These are phyloP conservation scores for Mungos mungo DNA, from an alignment of 2,113 vertebrate species.

Conservation along the genomic window DNA sequence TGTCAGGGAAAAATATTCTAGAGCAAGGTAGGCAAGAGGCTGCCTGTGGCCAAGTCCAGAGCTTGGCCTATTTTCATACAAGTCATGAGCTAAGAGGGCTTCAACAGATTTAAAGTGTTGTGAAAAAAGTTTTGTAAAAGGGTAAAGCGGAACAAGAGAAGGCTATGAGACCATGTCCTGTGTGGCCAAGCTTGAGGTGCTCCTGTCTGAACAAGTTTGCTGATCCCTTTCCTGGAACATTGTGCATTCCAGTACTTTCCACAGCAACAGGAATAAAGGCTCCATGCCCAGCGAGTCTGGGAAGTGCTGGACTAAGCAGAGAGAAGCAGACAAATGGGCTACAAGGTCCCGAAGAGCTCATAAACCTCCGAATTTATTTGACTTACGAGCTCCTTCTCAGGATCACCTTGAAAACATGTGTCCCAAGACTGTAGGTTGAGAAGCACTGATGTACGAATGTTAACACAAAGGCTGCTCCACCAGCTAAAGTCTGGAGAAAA, in stretches of 20 bases:
- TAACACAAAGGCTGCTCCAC: not conserved
- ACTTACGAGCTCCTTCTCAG: too few relatives aligned
- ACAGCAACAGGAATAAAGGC: accelerated
- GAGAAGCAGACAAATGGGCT: accelerated
- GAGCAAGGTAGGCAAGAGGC: not conserved
- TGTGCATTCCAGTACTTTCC: not conserved
- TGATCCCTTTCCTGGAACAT: accelerated
- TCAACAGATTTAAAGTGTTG: not conserved
- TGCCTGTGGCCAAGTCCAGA: not conserved
- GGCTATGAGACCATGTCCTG: not conserved
- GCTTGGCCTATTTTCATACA: not conserved
- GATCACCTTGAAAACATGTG: not conserved
- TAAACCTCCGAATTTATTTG: not conserved
- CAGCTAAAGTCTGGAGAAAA: not conserved
- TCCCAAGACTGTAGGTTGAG: not conserved
- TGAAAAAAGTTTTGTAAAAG: not conserved
- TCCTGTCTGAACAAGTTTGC: accelerated
- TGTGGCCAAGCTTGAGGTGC: accelerated
- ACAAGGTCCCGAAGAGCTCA: too few relatives aligned
- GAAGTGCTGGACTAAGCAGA: not conserved
- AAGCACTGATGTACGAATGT: not conserved
- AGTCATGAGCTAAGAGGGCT: not conserved
- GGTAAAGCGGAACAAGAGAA: not conserved
- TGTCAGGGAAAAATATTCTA: not conserved
- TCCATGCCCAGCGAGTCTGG: accelerated